Percentiles rank a stretch among this genome's conserved stretches.
phyloP scores from a whole-genome alignment of 1,140 invertebrate genomes.

The Drosophila trapezifrons region DNA sequence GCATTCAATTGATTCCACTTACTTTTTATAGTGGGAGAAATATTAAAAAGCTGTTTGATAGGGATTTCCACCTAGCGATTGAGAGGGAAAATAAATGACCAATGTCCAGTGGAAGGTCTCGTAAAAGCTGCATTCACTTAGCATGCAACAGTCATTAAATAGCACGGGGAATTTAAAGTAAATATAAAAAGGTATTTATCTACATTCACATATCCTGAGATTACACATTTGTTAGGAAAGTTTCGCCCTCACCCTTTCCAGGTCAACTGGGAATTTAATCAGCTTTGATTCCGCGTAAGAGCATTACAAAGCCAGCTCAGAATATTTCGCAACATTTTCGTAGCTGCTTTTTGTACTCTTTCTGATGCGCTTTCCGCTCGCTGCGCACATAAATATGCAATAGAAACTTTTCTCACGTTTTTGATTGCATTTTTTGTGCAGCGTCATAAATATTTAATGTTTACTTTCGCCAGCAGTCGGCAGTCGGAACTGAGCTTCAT shows the following conservation, averaged over 20 bases:
- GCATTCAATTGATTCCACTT: background rate
- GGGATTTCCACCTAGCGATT: background rate
- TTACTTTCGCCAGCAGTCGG: constrained; percentile 48
- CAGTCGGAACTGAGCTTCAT: constrained; percentile 29
- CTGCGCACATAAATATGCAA: constrained; percentile 77
- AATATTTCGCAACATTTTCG: constrained; percentile 15
- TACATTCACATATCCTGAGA: too few relatives aligned
- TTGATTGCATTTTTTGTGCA: constrained; percentile 79
- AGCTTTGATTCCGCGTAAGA: constrained; percentile 26
- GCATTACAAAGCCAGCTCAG: constrained; percentile 33
- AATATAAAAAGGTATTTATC: background rate
- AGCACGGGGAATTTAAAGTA: background rate
- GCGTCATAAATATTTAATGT: constrained; percentile 79
- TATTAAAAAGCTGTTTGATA: background rate
- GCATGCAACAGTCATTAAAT: background rate
- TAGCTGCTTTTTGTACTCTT: constrained; percentile 9
- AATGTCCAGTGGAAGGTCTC: background rate
- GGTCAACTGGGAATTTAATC: background rate
- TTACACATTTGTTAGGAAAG: background rate
- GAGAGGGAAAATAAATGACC: background rate
- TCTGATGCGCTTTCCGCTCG: constrained; percentile 41
- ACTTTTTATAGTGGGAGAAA: background rate
- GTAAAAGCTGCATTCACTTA: background rate
- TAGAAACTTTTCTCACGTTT: constrained; percentile 83
- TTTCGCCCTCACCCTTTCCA: background rate